These are phyloP conservation scores for Sminthurides aquaticus DNA, from an alignment of 2,888 invertebrate species.

Conservation along the genomic window DNA sequence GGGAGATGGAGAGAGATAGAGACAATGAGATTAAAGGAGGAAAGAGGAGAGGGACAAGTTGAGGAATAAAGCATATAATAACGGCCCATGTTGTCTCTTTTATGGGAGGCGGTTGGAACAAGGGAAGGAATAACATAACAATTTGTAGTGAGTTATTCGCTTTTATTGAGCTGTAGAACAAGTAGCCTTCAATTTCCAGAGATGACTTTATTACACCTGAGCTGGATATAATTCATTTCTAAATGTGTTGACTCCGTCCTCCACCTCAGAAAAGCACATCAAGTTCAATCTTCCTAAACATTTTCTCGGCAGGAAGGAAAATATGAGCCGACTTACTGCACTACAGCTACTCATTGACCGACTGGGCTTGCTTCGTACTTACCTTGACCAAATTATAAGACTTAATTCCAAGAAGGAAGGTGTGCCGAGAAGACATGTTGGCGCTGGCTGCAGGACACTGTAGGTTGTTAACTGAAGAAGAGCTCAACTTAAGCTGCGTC, in stretches of 20 bases:
- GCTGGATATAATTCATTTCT: constrained; percentile 10
- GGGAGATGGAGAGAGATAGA: constrained; percentile 10
- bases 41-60: constrained; percentile 6
- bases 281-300: not conserved
- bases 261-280: not conserved
- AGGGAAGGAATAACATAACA: constrained; percentile 25
- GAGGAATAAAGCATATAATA: constrained; percentile 16
- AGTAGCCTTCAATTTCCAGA: constrained; percentile 28
- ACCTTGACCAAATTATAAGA: too few species aligned
- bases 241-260: not conserved
- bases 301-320: not conserved
- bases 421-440: too few species aligned
- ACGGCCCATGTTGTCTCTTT: constrained; percentile 17
- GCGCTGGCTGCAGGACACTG: too few species aligned
- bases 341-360: not conserved
- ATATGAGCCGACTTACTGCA: not conserved
- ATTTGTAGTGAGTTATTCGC: constrained; percentile 32
- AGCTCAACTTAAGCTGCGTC: too few species aligned
- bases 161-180: constrained; percentile 28
- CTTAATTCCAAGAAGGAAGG: too few species aligned
- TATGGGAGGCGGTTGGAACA: constrained; percentile 26
- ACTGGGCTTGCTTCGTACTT: too few species aligned
- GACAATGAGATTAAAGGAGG: constrained; percentile 7
- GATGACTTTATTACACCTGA: constrained; percentile 30
- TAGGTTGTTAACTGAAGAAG: too few species aligned